Conservation (phyloP, 2,888 invertebrate species). For the Agelastica alni region DNA sequence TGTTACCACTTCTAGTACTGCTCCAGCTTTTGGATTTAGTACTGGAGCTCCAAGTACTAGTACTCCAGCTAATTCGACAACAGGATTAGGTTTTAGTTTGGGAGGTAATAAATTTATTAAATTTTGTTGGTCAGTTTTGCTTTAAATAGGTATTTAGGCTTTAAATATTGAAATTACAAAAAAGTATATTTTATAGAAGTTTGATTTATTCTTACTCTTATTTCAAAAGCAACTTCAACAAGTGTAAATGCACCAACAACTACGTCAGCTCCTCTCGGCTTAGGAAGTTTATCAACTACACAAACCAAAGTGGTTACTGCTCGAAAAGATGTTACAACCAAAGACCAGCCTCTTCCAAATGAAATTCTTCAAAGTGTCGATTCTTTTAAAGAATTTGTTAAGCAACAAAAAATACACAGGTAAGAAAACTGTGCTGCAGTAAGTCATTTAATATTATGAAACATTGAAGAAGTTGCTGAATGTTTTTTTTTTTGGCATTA, state of each 20-base stretch:
- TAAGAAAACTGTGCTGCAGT: neutral
- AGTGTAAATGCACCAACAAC: slow-evolving; percentile 16
- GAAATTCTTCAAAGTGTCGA: slow-evolving; percentile 79
- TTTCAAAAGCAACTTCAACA: slow-evolving; percentile 6
- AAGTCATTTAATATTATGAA: too few relatives aligned
- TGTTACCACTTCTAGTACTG: slow-evolving; percentile 21
- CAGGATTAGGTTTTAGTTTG: slow-evolving; percentile 19
- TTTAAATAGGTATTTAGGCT: neutral
- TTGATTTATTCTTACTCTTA: neutral
- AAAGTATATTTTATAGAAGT: neutral
- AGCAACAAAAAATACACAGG: slow-evolving; percentile 75
- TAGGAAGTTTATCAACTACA: slow-evolving; percentile 73
- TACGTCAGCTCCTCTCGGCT: slow-evolving; percentile 57
- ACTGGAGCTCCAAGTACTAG: slow-evolving; percentile 24
- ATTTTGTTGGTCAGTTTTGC: too few relatives aligned
- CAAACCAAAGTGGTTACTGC: slow-evolving; percentile 52
- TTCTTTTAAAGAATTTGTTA: slow-evolving; percentile 80
- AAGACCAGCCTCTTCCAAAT: slow-evolving; percentile 72
- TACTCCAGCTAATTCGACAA: slow-evolving; percentile 23
- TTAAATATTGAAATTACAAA: neutral
- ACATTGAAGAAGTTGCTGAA: too few relatives aligned
- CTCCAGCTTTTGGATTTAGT: slow-evolving; percentile 30
- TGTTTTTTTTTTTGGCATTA: too few relatives aligned
- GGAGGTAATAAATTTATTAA: slow-evolving; percentile 21
- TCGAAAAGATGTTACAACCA: slow-evolving; percentile 61